A percentile compares a stretch with the other conserved stretches of the same genome.
Conservation (phyloP, 2,113 vertebrate genomes). For the Echinops telfairi region DNA sequence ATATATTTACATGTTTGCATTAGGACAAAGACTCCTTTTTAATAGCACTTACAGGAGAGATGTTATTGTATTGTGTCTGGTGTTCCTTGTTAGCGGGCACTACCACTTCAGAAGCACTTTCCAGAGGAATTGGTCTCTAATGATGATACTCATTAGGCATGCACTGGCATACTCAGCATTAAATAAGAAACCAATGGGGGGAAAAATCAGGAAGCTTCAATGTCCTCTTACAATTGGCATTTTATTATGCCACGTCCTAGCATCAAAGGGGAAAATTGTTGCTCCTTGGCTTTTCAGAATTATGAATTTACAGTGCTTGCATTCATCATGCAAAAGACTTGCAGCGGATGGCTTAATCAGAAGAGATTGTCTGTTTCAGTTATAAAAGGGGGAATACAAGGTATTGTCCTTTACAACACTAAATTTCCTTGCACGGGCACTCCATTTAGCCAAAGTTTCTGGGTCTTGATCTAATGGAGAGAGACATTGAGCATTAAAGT, state of each 20-base stretch:
- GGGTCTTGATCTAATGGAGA: not conserved
- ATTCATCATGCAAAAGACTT: constrained; percentile 45
- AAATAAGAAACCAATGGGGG: constrained; percentile 18
- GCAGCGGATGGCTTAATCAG: not conserved
- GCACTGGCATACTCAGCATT: not conserved
- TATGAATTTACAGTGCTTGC: not conserved
- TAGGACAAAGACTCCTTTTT: not conserved
- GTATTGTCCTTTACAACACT: not conserved
- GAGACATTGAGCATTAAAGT: not conserved
- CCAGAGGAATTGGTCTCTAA: constrained; percentile 32
- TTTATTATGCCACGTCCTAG: not conserved
- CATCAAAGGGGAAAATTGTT: not conserved
- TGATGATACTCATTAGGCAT: constrained; percentile 37
- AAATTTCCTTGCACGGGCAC: not conserved
- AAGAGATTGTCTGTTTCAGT: constrained; percentile 39
- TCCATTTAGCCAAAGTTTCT: not conserved
- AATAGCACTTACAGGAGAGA: not conserved
- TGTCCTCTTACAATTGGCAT: not conserved
- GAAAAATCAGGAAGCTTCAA: not conserved
- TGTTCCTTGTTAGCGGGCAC: not conserved
- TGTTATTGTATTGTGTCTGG: not conserved
- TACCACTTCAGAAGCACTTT: constrained; percentile 32
- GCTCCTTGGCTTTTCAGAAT: not conserved
- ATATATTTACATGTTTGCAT: not conserved
- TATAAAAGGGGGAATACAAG: not conserved